A percentile compares a stretch with the other conserved stretches of the same genome.
Evolutionary conservation across 2,797 vertebrate genomes (phyloP).

Genomic region (Mycteria americana): DNA sequence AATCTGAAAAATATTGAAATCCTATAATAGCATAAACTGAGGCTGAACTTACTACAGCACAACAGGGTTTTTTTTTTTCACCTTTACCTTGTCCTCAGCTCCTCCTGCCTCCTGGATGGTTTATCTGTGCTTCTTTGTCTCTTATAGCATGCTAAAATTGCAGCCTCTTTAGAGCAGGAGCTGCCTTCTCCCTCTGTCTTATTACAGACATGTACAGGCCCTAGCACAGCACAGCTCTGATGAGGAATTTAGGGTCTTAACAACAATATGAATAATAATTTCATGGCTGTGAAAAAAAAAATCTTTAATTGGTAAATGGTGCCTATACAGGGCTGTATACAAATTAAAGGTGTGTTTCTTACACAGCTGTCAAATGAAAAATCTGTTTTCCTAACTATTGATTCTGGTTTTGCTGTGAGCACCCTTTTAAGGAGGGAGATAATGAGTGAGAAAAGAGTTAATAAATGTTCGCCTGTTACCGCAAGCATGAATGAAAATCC

Average conservation of each 20-base stretch:
- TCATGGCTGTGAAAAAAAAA: neutral
- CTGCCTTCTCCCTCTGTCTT: neutral
- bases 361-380: neutral
- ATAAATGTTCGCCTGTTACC: slow-evolving; percentile 66
- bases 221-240: neutral
- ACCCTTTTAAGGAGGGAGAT: slow-evolving; percentile 50
- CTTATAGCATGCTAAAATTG: neutral
- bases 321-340: neutral
- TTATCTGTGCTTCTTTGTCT: slow-evolving; percentile 4
- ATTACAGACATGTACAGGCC: neutral
- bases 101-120: neutral
- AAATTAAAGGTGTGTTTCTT: neutral
- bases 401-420: slow-evolving; percentile 53
- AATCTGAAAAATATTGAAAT: slow-evolving; percentile 41
- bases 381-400: slow-evolving; percentile 38
- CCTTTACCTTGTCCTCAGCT: neutral
- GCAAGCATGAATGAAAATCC: slow-evolving; percentile 57
- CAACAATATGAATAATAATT: neutral
- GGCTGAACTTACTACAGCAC: neutral
- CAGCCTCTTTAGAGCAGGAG: neutral
- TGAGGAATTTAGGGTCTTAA: neutral
- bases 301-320: neutral
- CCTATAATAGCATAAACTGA: neutral
- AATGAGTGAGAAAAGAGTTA: slow-evolving; percentile 71
- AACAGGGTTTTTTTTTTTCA: neutral